Evolutionary conservation across 2,888 invertebrate species (phyloP).

Genomic region (Elegia similella): DNA sequence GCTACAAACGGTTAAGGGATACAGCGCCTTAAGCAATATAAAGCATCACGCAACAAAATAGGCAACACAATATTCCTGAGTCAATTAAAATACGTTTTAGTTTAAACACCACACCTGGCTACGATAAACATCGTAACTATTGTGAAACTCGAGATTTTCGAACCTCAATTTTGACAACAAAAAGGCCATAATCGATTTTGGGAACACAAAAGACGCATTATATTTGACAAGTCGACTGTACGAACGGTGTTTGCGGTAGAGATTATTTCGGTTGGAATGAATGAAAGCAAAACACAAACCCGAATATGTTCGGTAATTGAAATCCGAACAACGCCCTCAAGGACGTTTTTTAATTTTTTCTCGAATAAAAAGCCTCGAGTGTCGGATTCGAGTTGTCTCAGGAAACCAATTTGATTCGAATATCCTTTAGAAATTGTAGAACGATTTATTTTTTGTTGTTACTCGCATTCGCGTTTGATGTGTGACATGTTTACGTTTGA

Average conservation of each 20-base stretch:
- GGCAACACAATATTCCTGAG: slow-evolving; percentile 28
- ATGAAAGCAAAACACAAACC: slow-evolving; percentile 79
- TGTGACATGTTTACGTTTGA: slow-evolving; percentile 17
- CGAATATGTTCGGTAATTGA: slow-evolving; percentile 76
- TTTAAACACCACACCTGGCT: slow-evolving; percentile 74
- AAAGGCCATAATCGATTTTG: slow-evolving; percentile 80
- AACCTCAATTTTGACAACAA: slow-evolving; percentile 81
- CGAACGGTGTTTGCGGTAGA: slow-evolving; percentile 77
- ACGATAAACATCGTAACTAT: slow-evolving; percentile 78
- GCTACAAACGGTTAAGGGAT: background rate
- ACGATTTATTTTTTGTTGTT: slow-evolving; percentile 19
- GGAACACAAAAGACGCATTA: slow-evolving; percentile 72
- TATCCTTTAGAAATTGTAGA: slow-evolving; percentile 23
- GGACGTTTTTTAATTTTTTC: slow-evolving; percentile 60
- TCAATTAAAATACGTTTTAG: slow-evolving; percentile 77
- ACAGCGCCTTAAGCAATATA: background rate
- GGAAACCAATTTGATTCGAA: slow-evolving; percentile 33
- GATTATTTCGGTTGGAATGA: slow-evolving; percentile 81
- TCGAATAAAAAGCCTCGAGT: slow-evolving; percentile 44
- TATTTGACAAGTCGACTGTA: slow-evolving; percentile 80
- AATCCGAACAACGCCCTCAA: slow-evolving; percentile 65
- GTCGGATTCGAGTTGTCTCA: slow-evolving; percentile 37
- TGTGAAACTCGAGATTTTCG: slow-evolving; percentile 75
- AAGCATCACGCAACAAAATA: slow-evolving; percentile 7
- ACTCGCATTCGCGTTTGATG: slow-evolving; percentile 15